Base-by-base conservation (phyloP, 30 jellyfish, hydroid and myxozoan species). In the Pelagia noctiluca region DNA sequence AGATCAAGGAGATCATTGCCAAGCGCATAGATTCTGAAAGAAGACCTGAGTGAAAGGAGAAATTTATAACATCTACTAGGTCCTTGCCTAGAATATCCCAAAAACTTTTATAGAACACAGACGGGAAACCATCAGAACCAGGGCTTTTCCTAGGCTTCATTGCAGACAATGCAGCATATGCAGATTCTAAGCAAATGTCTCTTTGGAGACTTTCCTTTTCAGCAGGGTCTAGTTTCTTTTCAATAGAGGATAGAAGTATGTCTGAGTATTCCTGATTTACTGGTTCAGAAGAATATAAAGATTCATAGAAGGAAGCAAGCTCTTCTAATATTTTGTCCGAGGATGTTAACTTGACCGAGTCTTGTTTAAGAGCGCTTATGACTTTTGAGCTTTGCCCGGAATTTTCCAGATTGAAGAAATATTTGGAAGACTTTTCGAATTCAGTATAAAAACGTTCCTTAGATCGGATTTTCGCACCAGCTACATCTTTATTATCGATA, bases 51-150 rank as follows among this genome's bases (percentile, higher is more conserved):
- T 2, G 5, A 3, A 71, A 37, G 18, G 35, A 34, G n/a, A 32
- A 38, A 37, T 71, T 71, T 12, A 71, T 1, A 2, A 71, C 83
- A 16, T 71, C 83, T 5, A 33, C 30, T 0, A 71, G 46, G 19
- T n/a, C n/a, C n/a, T n/a, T n/a, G n/a, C n/a, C n/a, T n/a, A n/a
- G n/a, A 5, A 19, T 3, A 12, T 0, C 24, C 83, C 83, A 35
- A 71, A 34, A 71, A 29, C n/a, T 13, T 10, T 10, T 19, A 30
- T 70, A 70, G 19, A 70, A 70, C 35, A 30, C 82, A 7, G 83
- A 71, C 0, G 83, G 82, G 16, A 70, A 23, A 5, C 82, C 82
- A 70, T 70, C 82, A 7, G 67, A 35, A 12, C 82, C 82, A 70
- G 82, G 82, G 4, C 32, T 10, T 35, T 70, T 70, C 30, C 35